Evolutionary conservation across 2,113 vertebrate species (phyloP).

Genomic region (Ameiurus melas): DNA sequence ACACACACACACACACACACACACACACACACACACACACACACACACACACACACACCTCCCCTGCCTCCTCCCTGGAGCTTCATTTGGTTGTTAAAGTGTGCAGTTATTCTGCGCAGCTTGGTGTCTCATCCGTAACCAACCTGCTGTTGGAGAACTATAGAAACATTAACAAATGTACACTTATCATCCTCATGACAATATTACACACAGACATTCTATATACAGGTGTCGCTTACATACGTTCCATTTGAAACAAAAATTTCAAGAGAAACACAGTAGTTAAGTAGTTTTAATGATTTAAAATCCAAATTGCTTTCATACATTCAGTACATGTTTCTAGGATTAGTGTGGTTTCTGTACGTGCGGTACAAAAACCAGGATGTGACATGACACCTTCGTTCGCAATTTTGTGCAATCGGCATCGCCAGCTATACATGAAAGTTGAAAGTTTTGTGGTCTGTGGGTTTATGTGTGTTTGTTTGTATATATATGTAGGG

Average conservation of each 20-base stretch:
- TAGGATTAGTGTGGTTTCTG: neutral
- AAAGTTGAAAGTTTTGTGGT: slow-evolving; percentile 17
- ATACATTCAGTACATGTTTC: neutral
- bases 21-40: slow-evolving; percentile 12
- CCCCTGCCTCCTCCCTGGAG: slow-evolving; percentile 26
- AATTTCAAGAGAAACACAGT: neutral
- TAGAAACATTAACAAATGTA: slow-evolving; percentile 29
- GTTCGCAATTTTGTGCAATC: neutral
- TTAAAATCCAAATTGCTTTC: neutral
- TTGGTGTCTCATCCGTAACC: slow-evolving; percentile 6
- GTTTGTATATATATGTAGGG: neutral
- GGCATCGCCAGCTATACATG: neutral
- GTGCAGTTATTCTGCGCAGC: slow-evolving; percentile 47
- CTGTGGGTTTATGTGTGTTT: slow-evolving; percentile 30
- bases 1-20: slow-evolving; percentile 15
- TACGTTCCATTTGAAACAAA: slow-evolving; percentile 7
- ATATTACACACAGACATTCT: neutral
- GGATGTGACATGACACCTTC: neutral
- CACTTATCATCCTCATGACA: neutral
- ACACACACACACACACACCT: neutral
- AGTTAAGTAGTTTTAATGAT: neutral
- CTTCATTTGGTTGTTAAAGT: slow-evolving; percentile 40
- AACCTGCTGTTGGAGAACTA: slow-evolving; percentile 35
- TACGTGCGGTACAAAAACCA: neutral
- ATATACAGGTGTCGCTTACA: neutral